Conservation (phyloP, 2,113 vertebrate genomes). For the Peromyscus leucopus region DNA sequence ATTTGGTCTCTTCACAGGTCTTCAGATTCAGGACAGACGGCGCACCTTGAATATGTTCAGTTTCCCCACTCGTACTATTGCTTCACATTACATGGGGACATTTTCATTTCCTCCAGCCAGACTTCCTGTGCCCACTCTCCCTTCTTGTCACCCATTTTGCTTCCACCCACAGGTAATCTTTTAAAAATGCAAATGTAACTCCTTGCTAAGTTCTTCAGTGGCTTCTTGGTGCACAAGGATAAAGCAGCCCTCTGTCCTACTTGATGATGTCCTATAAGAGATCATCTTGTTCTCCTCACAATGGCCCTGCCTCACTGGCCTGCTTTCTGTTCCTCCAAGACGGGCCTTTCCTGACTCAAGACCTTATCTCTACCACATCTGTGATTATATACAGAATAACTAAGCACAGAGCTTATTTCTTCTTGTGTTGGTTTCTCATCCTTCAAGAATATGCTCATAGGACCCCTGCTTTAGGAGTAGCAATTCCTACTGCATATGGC, state of each 20-base stretch:
- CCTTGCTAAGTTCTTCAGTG: background rate
- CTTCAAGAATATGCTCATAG: background rate
- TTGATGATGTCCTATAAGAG: background rate
- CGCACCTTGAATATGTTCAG: background rate
- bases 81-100: no score
- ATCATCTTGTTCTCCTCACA: background rate
- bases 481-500: background rate
- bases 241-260: background rate
- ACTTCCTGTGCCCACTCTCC: background rate
- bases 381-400: no score
- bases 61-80: background rate
- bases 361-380: background rate
- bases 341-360: background rate
- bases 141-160: background rate
- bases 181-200: slow-evolving; percentile 19
- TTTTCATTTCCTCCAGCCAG: background rate
- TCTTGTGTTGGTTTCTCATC: background rate
- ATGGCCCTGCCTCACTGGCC: no score
- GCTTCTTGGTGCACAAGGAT: background rate
- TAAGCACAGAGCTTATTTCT: background rate
- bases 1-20: background rate
- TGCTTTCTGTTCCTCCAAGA: background rate
- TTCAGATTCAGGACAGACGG: background rate
- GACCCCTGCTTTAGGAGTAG: background rate
- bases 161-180: background rate